Evolutionary conservation across 1,140 invertebrate species (phyloP).

Genomic region (Proctacanthus coquilletti): DNA sequence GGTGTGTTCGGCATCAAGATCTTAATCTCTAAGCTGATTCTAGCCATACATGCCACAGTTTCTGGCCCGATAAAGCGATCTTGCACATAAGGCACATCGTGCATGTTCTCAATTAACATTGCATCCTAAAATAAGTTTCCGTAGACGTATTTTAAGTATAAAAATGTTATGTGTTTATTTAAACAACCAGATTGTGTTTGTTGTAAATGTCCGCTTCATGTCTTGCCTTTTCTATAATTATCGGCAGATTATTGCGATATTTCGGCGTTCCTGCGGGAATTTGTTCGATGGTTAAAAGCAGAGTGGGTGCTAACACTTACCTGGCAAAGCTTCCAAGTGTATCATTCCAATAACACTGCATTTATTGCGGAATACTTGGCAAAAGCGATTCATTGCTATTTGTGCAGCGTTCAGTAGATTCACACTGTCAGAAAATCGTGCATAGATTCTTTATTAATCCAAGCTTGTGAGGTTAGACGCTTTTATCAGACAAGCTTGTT

Average conservation of each 20-base stretch:
- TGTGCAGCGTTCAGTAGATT: too few species aligned
- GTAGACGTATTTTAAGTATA: not conserved
- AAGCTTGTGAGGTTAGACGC: too few species aligned
- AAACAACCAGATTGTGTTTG: constrained; percentile 7
- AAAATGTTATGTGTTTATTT: constrained; percentile 1
- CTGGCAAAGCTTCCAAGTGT: constrained; percentile 54
- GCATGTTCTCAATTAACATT: constrained; percentile 73
- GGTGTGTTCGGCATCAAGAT: constrained; percentile 31
- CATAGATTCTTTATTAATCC: too few species aligned
- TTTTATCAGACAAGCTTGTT: too few species aligned
- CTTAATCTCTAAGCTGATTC: constrained; percentile 38
- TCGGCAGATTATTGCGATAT: constrained; percentile 17
- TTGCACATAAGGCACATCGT: constrained; percentile 63
- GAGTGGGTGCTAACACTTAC: constrained; percentile 25
- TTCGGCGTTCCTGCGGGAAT: constrained; percentile 17
- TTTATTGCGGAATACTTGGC: constrained; percentile 27
- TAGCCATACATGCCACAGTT: constrained; percentile 51
- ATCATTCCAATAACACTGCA: constrained; percentile 58
- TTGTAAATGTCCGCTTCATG: constrained; percentile 18
- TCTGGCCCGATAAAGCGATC: constrained; percentile 46
- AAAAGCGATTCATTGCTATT: constrained; percentile 31
- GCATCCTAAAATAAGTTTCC: constrained; percentile 42
- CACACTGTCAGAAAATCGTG: too few species aligned
- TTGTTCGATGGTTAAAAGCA: not conserved
- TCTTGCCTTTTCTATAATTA: constrained; percentile 19